Conservation (phyloP, 2,113 vertebrate genomes). For the Sphaerodactylus townsendi region DNA sequence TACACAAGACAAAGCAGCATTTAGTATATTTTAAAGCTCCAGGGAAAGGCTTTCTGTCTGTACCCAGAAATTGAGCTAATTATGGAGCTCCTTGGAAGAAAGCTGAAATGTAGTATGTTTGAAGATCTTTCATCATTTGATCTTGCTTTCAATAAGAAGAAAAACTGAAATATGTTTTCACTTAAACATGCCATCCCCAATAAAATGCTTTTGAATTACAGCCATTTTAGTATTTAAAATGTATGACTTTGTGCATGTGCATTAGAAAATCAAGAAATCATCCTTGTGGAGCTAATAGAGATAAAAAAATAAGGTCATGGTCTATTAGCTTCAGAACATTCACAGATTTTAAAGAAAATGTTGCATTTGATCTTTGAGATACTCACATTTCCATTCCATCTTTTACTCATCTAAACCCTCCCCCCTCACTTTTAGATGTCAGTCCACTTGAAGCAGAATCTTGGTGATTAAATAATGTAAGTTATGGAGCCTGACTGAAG, state of each 20-base stretch:
- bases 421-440: conserved; percentile 6
- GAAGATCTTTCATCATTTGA: conserved; percentile 45
- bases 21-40: neutral
- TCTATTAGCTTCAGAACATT: conserved; percentile 48
- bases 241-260: neutral
- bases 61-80: conserved; percentile 38
- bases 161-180: conserved; percentile 41
- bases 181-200: neutral
- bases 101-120: conserved; percentile 50
- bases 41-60: neutral
- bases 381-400: conserved; percentile 4
- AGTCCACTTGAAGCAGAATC: conserved; percentile 33
- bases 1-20: neutral
- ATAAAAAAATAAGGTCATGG: conserved; percentile 26
- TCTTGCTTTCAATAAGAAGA: conserved; percentile 38
- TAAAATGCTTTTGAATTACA: neutral
- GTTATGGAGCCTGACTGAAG: conserved; percentile 32
- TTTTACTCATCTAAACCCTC: neutral
- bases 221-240: neutral
- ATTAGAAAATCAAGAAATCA: neutral
- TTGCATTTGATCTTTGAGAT: conserved; percentile 35
- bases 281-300: conserved; percentile 50
- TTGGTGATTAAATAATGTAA: conserved; percentile 45
- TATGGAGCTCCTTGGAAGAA: conserved; percentile 42
- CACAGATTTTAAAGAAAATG: conserved; percentile 36